Conservation (phyloP, 2,888 invertebrate species). For the Cheilosia vulpina region DNA sequence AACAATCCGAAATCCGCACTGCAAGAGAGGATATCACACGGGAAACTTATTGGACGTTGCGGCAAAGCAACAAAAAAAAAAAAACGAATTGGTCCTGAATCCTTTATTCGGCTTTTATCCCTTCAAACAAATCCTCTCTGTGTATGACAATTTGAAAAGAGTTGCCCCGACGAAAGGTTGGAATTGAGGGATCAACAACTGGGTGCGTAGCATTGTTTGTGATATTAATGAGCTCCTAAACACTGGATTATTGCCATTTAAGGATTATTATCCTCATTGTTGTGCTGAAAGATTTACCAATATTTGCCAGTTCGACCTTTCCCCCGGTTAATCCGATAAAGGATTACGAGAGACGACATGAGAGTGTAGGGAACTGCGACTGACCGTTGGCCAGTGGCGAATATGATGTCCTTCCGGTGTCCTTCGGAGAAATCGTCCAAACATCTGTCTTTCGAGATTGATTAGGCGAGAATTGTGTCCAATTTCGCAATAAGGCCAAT, state of each 20-base stretch:
- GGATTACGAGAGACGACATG: slow-evolving; percentile 44
- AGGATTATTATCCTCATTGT: slow-evolving; percentile 74
- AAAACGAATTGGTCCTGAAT: slow-evolving; percentile 21
- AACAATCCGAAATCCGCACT: slow-evolving; percentile 45
- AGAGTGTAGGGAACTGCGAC: slow-evolving; percentile 33
- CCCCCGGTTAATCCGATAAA: slow-evolving; percentile 70
- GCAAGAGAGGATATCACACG: slow-evolving; percentile 65
- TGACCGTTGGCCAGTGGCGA: slow-evolving; percentile 35
- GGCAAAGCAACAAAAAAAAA: slow-evolving; percentile 31
- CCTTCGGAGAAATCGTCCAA: slow-evolving; percentile 12
- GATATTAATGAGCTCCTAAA: slow-evolving; percentile 68
- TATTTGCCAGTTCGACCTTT: slow-evolving; percentile 68
- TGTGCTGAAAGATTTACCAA: slow-evolving; percentile 67
- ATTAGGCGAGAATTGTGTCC: slow-evolving; percentile 25
- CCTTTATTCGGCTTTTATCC: slow-evolving; percentile 40
- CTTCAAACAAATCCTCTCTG: not conserved
- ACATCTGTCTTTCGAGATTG: slow-evolving; percentile 57
- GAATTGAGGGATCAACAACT: slow-evolving; percentile 52
- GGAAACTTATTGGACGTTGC: slow-evolving; percentile 72
- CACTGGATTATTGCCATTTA: slow-evolving; percentile 70
- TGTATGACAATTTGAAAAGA: slow-evolving; percentile 52
- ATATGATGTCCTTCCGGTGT: slow-evolving; percentile 25
- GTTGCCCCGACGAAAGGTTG: slow-evolving; percentile 42
- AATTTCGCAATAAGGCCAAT: slow-evolving; percentile 49
- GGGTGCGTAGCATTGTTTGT: slow-evolving; percentile 55